Evolutionary conservation across 30 jellyfish, hydroid and myxozoan genomes (phyloP).

Genomic region (Phacellophora camtschatica): DNA sequence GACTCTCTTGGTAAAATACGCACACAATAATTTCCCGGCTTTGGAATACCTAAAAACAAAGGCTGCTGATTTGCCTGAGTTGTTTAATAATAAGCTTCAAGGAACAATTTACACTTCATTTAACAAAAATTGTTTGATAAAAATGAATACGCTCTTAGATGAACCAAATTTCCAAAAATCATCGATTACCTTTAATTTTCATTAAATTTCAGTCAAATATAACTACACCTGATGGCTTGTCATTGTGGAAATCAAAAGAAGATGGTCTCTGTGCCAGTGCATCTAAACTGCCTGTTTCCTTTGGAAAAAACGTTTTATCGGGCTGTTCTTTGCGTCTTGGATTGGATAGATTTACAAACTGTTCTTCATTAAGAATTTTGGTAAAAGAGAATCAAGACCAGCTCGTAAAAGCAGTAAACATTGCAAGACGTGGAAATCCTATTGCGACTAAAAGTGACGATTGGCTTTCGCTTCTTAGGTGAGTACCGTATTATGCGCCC

Average conservation of each 20-base stretch:
- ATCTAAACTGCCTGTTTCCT: slow-evolving; percentile 12
- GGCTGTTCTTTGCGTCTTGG: slow-evolving; percentile 45
- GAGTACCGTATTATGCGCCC: too few species aligned
- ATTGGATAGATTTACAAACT: slow-evolving; percentile 34
- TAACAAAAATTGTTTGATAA: too few species aligned
- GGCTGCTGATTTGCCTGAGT: too few species aligned
- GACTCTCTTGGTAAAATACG: too few species aligned
- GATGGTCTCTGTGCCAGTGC: slow-evolving; percentile 40
- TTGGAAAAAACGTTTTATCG: slow-evolving; percentile 42
- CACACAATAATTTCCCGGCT: too few species aligned
- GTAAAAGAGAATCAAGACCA: slow-evolving; percentile 10
- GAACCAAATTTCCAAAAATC: too few species aligned
- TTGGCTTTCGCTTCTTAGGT: slow-evolving; percentile 60
- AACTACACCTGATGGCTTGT: slow-evolving; percentile 29
- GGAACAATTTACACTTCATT: too few species aligned
- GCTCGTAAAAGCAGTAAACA: slow-evolving; percentile 4
- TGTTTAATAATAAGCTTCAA: too few species aligned
- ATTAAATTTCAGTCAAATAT: background rate
- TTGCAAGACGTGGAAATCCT: slow-evolving; percentile 67
- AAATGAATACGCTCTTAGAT: too few species aligned
- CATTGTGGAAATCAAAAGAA: slow-evolving; percentile 25
- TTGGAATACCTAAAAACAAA: too few species aligned
- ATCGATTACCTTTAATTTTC: too few species aligned
- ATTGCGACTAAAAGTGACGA: slow-evolving; percentile 8
- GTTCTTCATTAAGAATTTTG: slow-evolving; percentile 16